Base-by-base conservation (phyloP, 2,888 invertebrate genomes). In the Mythimna pallens region DNA sequence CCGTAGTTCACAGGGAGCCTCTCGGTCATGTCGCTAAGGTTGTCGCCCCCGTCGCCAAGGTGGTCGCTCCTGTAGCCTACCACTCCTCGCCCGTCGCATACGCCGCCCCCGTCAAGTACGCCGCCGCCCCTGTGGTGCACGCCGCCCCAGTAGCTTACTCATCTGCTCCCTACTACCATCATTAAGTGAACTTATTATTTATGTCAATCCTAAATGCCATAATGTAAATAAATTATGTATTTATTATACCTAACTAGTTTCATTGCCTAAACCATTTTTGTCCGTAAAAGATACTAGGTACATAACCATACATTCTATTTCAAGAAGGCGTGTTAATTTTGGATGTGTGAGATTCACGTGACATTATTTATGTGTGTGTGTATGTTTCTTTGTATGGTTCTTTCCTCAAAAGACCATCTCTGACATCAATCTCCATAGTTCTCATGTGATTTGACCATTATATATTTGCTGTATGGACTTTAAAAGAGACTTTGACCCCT, bases 1-100 rank as follows among this genome's bases (percentile, higher is more conserved):
- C 96, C 50, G 95, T 96, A 47, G 96, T 96, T 17, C 94, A 92
- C 89, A 93, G 87, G 80, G 95, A 95, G 81, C 93, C 96, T 61
- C 87, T 96, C 82, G 93, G 86, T 62, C 88, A 89, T 36, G 81
- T 79, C 64, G 89, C 93, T 76, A 92, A 93, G 80, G 88, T 89
- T 47, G 86, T 43, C 14, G 83, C 87, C 25, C 87, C 90, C 8
- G 80, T 86, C 12, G 85, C 84, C 58, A 85, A 88, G 40, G 40
- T 43, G 40, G 40, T 43, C 68, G 73, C 87, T 52, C 83, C 87
- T 20, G 88, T 87, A 17, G 80, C 76, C 17, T 80, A 80, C 52
- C 63, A 69, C 52, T 68, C 78, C n/a, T 55, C 81, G 14, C 80
- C 79, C n/a, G 30, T 79, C 6, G 40, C 76, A 1, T 74, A 74